Evolutionary conservation across 2,797 vertebrate species (phyloP).

Genomic region (Pygocentrus nattereri): DNA sequence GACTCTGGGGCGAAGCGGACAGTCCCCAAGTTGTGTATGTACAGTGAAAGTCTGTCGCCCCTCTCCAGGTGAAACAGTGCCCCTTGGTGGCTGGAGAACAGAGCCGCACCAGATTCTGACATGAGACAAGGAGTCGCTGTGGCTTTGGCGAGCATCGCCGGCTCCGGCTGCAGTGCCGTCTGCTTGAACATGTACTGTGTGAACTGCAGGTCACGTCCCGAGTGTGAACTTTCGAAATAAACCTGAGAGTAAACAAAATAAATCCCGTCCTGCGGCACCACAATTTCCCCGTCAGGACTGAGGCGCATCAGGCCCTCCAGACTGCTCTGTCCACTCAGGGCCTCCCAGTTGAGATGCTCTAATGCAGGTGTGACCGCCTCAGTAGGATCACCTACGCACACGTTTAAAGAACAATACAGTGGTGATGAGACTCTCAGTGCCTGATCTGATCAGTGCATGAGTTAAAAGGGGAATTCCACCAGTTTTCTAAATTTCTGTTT

Average conservation of each 20-base stretch:
- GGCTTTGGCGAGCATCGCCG: slow-evolving; percentile 49
- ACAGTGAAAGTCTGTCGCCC: slow-evolving; percentile 54
- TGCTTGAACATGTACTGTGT: slow-evolving; percentile 60
- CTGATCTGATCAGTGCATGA: too few relatives aligned
- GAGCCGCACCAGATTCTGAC: slow-evolving; percentile 1
- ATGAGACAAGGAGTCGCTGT: slow-evolving; percentile 16
- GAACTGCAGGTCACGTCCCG: slow-evolving; percentile 11
- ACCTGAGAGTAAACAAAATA: slow-evolving; percentile 67
- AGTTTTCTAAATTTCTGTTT: too few relatives aligned
- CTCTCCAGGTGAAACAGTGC: slow-evolving; percentile 57
- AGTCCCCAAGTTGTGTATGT: slow-evolving; percentile 47
- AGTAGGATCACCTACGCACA: slow-evolving; percentile 24
- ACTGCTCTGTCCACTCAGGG: slow-evolving; percentile 42
- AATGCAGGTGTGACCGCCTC: not conserved
- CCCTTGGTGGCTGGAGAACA: slow-evolving; percentile 62
- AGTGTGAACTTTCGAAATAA: slow-evolving; percentile 47
- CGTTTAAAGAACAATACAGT: not conserved
- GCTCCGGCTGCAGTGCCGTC: slow-evolving; percentile 29
- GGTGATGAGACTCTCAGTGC: too few relatives aligned
- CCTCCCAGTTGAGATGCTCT: slow-evolving; percentile 60
- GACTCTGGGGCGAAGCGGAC: slow-evolving; percentile 54
- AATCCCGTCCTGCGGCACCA: slow-evolving; percentile 57
- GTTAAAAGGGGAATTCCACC: too few relatives aligned
- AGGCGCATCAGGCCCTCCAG: slow-evolving; percentile 62
- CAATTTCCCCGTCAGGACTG: slow-evolving; percentile 54